phyloP scores from a whole-genome alignment of 2,888 invertebrate genomes.

The Listrodromus nycthemerus region DNA sequence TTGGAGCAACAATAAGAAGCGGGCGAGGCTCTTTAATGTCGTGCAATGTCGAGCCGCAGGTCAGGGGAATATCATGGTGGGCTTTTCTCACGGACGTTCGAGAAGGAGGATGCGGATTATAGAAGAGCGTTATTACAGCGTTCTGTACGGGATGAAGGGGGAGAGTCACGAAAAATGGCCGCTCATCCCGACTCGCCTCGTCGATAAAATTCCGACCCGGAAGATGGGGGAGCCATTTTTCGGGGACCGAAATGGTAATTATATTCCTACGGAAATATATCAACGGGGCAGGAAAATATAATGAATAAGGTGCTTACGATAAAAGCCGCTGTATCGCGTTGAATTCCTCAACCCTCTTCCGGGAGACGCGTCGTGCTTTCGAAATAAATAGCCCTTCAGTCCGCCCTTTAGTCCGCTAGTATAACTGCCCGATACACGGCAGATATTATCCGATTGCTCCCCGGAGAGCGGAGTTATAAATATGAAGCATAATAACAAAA shows the following conservation, averaged over 20 bases:
- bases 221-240: conserved; percentile 46
- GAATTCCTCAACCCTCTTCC: conserved; percentile 4
- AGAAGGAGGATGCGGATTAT: conserved; percentile 58
- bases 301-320: conserved; percentile 30
- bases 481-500: conserved; percentile 54
- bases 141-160: conserved; percentile 36
- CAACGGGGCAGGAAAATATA: conserved; percentile 19
- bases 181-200: neutral
- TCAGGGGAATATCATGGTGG: conserved; percentile 39
- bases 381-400: conserved; percentile 49
- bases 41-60: conserved; percentile 21
- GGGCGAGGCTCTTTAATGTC: conserved; percentile 43
- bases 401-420: conserved; percentile 30
- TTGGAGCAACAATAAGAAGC: conserved; percentile 46
- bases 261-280: conserved; percentile 29
- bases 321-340: conserved; percentile 28
- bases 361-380: conserved; percentile 34
- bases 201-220: conserved; percentile 59
- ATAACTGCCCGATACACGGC: conserved; percentile 6
- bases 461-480: conserved; percentile 47
- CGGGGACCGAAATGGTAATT: conserved; percentile 41
- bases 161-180: conserved; percentile 47
- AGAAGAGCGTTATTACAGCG: conserved; percentile 48
- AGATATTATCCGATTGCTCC: conserved; percentile 56
- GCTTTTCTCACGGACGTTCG: conserved; percentile 56